Conservation (phyloP, 2,888 invertebrate species). For the Thysanoteuthis rhombus region DNA sequence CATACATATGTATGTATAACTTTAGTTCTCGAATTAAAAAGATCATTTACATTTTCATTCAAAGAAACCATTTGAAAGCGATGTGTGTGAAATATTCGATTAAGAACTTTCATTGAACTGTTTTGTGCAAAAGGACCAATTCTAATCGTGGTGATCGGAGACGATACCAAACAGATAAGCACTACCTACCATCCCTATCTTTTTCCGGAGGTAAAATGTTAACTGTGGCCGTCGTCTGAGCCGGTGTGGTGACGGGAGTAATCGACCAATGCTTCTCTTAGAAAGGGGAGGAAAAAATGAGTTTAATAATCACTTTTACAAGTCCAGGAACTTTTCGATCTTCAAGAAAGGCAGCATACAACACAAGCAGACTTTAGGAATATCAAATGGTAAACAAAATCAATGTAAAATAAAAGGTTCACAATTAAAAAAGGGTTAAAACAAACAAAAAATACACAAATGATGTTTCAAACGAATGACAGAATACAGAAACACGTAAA, state of each 20-base stretch:
- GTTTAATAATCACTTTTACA: neutral
- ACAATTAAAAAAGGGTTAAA: neutral
- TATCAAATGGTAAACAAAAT: neutral
- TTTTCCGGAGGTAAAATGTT: neutral
- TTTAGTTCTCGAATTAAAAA: neutral
- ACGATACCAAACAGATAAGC: neutral
- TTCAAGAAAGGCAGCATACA: neutral
- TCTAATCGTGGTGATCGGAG: neutral
- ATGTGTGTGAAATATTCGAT: neutral
- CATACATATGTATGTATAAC: neutral
- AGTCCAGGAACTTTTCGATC: neutral
- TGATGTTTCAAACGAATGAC: neutral
- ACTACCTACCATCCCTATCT: neutral
- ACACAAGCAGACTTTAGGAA: neutral
- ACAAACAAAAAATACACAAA: neutral
- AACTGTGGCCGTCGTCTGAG: slow-evolving; percentile 12
- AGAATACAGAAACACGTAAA: neutral
- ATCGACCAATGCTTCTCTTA: neutral
- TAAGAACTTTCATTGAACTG: neutral
- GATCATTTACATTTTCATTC: neutral
- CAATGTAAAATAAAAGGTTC: neutral
- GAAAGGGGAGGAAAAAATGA: slow-evolving; percentile 12
- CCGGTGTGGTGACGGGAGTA: neutral
- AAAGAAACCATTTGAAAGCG: neutral
- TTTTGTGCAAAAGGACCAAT: neutral